phyloP scores from a whole-genome alignment of 2,888 invertebrate genomes.

The Papilio gigon region DNA sequence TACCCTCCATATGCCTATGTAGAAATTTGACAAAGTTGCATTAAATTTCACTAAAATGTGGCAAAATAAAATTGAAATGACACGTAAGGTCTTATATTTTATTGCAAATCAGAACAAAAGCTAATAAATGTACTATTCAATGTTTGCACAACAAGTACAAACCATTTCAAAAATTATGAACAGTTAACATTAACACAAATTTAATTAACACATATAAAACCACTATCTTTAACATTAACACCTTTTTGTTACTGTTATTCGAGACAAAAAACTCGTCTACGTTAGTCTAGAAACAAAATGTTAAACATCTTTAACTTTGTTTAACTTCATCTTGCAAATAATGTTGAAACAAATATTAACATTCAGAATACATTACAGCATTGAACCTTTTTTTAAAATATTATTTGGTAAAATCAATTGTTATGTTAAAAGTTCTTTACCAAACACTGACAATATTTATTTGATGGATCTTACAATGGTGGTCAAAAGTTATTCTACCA shows the following conservation, averaged over 20 bases:
- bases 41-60: no score
- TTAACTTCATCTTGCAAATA: conserved; percentile 53
- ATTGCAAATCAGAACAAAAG: conserved; percentile 74
- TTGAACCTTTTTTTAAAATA: background rate
- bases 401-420: background rate
- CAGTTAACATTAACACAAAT: conserved; percentile 41
- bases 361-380: background rate
- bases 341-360: conserved; percentile 21
- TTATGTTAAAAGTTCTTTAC: no score
- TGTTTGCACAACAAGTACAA: conserved; percentile 46
- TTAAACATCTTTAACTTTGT: conserved; percentile 68
- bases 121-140: conserved; percentile 58
- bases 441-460: no score
- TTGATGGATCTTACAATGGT: no score
- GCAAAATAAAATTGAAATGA: conserved; percentile 42
- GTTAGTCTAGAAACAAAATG: conserved; percentile 62
- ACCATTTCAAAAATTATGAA: conserved; percentile 47
- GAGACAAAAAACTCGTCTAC: no score
- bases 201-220: conserved; percentile 35
- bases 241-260: background rate
- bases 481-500: conserved; percentile 36
- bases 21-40: no score
- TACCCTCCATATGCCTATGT: no score
- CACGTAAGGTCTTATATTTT: conserved; percentile 49
- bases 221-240: background rate